Evolutionary conservation across 2,888 invertebrate species (phyloP).

Genomic region (Ariolimax columbianus): DNA sequence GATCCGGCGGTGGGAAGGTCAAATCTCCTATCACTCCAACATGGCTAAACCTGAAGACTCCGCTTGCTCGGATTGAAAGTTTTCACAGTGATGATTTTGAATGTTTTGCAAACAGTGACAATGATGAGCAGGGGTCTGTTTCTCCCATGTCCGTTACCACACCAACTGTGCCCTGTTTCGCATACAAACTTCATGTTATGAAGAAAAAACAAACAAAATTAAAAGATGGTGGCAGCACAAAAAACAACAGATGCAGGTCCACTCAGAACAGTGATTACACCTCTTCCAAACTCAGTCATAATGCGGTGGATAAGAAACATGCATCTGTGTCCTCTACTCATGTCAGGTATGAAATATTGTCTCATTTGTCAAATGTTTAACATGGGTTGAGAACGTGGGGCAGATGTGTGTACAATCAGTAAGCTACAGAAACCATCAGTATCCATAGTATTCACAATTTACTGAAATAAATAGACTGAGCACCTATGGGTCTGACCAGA

Average conservation of each 20-base stretch:
- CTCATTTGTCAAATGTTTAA: not conserved
- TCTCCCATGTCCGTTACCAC: constrained; percentile 68
- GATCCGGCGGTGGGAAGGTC: constrained; percentile 46
- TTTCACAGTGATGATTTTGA: constrained; percentile 76
- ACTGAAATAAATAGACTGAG: no score
- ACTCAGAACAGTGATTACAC: constrained; percentile 22
- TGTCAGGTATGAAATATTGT: constrained; percentile 22
- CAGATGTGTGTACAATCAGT: no score
- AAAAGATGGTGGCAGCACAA: constrained; percentile 55
- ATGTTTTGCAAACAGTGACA: constrained; percentile 56
- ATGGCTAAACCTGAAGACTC: constrained; percentile 71
- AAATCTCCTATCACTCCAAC: constrained; percentile 68
- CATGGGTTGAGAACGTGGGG: no score
- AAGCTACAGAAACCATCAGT: no score
- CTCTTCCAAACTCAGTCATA: constrained; percentile 31
- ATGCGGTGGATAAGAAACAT: constrained; percentile 37
- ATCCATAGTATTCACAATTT: no score
- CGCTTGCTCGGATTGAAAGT: constrained; percentile 74
- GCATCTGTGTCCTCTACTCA: not conserved
- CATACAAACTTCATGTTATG: constrained; percentile 67
- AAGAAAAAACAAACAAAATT: constrained; percentile 67
- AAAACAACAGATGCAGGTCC: not conserved
- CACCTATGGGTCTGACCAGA: no score
- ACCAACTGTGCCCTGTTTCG: constrained; percentile 73
- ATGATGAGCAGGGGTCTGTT: constrained; percentile 40